Evolutionary conservation across 2,888 invertebrate genomes (phyloP), one percentile per base, ranked within the genome.

Genomic region (Pseudanteris insignis): DNA sequence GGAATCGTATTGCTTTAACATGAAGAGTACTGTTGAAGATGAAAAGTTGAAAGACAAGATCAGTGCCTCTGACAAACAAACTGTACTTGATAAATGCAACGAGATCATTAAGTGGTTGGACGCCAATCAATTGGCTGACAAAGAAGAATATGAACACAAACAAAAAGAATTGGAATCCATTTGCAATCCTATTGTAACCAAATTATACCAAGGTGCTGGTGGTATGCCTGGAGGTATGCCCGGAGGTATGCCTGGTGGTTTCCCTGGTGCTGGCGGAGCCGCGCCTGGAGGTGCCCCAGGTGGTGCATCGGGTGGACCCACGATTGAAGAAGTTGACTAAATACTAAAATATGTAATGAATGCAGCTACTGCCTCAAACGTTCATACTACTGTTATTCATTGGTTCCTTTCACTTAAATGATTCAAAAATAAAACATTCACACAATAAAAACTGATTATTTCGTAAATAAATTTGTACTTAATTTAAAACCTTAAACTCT

Each of bases 21-120:
- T 96, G 89, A 96, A 97, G 86, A 89, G 91, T 65, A 91, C 91
- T 65, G 87, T 90, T 81, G 95, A 96, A 75, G 96, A 96, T 75
- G 94, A 95, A 69, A 94, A 94, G 81, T 83, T 95, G 65, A 94
- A 95, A 83, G 68, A 68, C 38, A 72, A 72, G 33, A 68, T 72
- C 25, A 44, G 41, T 14, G 83, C 84, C 47, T 82, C 84, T 64
- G 84, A 84, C 69, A 84, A 84, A 69, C 81, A 82, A 64, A 78
- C 71, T n/a, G 82, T 85, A 9, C 55, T 76, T 7, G 81, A 83
- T 64, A 84, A 84, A 66, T 84, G 85, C 72, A 83, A 83, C 43
- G 85, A 86, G 57, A 78, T 82, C 21, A 77, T 85, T 46, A 74
- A 77, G 43, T 86, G 85, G 86, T 70, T 86, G 61, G 86, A 86